Base-by-base conservation (phyloP, 2,113 vertebrate species). In the Todiramphus chloris region DNA sequence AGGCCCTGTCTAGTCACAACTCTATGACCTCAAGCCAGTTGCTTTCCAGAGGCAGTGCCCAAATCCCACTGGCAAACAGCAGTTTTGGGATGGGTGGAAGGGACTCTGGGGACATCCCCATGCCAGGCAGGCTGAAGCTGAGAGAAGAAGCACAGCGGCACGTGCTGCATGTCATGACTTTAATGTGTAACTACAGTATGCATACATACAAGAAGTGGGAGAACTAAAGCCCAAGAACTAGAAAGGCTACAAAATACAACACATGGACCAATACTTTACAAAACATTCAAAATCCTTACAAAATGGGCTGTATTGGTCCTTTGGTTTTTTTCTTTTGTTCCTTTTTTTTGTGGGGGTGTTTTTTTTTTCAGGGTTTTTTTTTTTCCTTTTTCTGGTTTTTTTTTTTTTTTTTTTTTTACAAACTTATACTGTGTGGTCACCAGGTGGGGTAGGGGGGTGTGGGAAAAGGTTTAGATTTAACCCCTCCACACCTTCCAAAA, bases 261-360 rank as follows among this genome's bases (percentile, higher is more conserved):
- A 99, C 98, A 67, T 95, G 99, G 99, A 99, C 99, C 99, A 99
- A 99, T 99, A 99, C 98, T 99, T 99, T 99, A 99, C 98, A 98
- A 99, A 99, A 99, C 99, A 99, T 98, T 98, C 98, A 99, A 98
- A 99, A 99, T 98, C 98, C 98, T 99, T 99, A 99, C 98, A 99
- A 99, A 99, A 99, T 98, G 98, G 98, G 98, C 98, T 99, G 98
- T 99, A 99, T 99, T 99, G 98, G 99, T 99, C 99, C 98, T 99
- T 98, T 80, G 74, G 91, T 98, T 44, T 16, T 30, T 10, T 55
- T 53, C 28, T 39, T 67, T 44, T 23, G 97, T 92, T 8, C 50
- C 11, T 30, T 44, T 48, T 48, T n/a, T 56, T 64, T 33, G 43
- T 23, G 48, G 48, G 48, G 48, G 48, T 19, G 9, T 2, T 6